Percentiles rank a stretch among this genome's conserved stretches.
Evolutionary conservation across 2,113 vertebrate genomes (phyloP).

Genomic region (Pluvianellus socialis): DNA sequence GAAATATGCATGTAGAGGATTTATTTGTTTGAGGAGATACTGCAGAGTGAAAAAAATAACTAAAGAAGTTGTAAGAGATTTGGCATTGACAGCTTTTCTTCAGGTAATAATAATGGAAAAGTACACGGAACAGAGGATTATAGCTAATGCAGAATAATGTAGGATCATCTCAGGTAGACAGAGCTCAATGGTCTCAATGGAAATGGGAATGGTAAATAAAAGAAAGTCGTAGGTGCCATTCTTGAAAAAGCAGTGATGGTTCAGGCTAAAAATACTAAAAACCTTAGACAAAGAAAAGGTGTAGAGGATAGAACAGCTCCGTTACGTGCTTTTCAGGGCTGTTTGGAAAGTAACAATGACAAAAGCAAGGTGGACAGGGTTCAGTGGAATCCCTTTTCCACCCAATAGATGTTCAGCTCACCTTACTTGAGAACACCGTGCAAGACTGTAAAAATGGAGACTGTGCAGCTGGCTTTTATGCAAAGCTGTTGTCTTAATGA

Average conservation of each 20-base stretch:
- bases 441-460: conserved; percentile 56
- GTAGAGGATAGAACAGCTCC: neutral
- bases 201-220: neutral
- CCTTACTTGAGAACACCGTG: conserved; percentile 6
- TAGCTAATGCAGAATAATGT: neutral
- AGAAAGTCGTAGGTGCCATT: neutral
- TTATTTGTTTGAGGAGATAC: neutral
- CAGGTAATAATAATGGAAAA: neutral
- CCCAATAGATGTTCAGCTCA: conserved; percentile 1
- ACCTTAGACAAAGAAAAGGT: neutral
- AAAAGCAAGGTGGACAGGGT: neutral
- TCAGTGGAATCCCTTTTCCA: neutral
- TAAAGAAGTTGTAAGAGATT: neutral
- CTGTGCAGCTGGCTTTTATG: conserved; percentile 60
- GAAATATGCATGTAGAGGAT: neutral
- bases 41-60: neutral
- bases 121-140: neutral
- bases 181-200: neutral
- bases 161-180: neutral
- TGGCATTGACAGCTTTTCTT: neutral
- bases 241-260: neutral
- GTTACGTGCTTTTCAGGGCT: neutral
- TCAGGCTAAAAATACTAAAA: neutral
- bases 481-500: conserved; percentile 68
- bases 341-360: neutral